Evolutionary conservation across 1,140 invertebrate genomes (phyloP).

Genomic region (Phenacoccus solenopsis): DNA sequence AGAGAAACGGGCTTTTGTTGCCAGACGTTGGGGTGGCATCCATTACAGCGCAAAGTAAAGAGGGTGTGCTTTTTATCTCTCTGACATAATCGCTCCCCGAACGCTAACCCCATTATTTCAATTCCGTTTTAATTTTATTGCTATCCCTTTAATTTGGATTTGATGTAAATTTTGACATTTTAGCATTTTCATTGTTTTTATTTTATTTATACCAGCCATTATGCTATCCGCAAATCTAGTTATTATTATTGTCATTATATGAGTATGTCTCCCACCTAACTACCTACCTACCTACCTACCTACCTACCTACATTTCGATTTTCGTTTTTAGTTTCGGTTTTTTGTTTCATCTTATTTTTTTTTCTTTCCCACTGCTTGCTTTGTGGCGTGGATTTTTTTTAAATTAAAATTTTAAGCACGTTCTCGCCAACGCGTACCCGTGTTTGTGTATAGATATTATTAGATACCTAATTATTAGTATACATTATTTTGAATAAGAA

Average conservation of each 20-base stretch:
- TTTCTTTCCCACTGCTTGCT: too few species aligned
- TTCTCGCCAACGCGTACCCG: too few species aligned
- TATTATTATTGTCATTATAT: background rate
- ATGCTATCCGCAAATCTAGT: background rate
- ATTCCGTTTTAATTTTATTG: slow-evolving; percentile 18
- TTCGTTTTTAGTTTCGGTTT: too few species aligned
- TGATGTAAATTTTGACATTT: slow-evolving; percentile 18
- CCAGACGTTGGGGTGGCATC: slow-evolving; percentile 4
- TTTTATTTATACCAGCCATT: slow-evolving; percentile 12
- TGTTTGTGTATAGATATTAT: too few species aligned
- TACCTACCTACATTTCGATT: too few species aligned
- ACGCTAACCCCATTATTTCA: slow-evolving; percentile 17
- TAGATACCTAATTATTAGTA: too few species aligned
- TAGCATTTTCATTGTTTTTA: slow-evolving; percentile 18
- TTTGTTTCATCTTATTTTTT: too few species aligned
- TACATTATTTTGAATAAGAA: too few species aligned
- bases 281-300: too few species aligned
- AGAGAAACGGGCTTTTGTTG: slow-evolving; percentile 13
- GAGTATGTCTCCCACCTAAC: too few species aligned
- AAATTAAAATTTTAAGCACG: too few species aligned
- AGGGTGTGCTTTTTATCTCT: slow-evolving; percentile 14
- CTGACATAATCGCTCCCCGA: slow-evolving; percentile 15
- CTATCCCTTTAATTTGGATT: slow-evolving; percentile 18
- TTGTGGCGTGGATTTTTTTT: too few species aligned
- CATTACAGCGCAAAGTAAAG: slow-evolving; percentile 4